phyloP scores from a whole-genome alignment of 2,888 invertebrate genomes.

The Pediacus dermestoides region DNA sequence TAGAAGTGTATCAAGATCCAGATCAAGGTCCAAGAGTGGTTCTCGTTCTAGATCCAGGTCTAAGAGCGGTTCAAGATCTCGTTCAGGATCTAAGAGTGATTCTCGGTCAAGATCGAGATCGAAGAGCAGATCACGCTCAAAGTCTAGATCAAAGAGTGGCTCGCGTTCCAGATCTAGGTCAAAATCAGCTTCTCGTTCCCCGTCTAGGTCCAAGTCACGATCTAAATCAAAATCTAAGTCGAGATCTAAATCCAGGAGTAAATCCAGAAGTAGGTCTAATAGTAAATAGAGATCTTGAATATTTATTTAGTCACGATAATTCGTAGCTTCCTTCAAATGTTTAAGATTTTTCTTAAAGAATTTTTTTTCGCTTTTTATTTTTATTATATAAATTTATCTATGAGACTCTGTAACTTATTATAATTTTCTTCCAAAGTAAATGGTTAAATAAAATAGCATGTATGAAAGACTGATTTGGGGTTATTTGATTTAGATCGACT shows the following conservation, averaged over 20 bases:
- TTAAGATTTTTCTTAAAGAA: no score
- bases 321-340: no score
- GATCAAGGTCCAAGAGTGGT: slow-evolving; percentile 39
- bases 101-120: slow-evolving; percentile 43
- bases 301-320: no score
- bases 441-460: no score
- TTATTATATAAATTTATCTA: no score
- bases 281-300: slow-evolving; percentile 26
- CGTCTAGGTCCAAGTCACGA: slow-evolving; percentile 20
- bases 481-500: no score
- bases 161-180: slow-evolving; percentile 40
- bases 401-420: no score
- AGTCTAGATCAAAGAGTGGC: slow-evolving; percentile 39
- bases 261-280: slow-evolving; percentile 37
- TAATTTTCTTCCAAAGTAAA: no score
- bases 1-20: slow-evolving; percentile 42
- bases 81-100: slow-evolving; percentile 44
- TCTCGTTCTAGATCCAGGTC: slow-evolving; percentile 50
- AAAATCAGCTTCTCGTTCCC: slow-evolving; percentile 26
- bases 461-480: no score
- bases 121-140: slow-evolving; percentile 33
- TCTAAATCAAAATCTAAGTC: slow-evolving; percentile 29
- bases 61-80: slow-evolving; percentile 40
- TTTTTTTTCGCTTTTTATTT: no score
- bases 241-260: slow-evolving; percentile 29